Base-by-base conservation (phyloP, 2,888 invertebrate genomes). In the Laspeyria flexula region DNA sequence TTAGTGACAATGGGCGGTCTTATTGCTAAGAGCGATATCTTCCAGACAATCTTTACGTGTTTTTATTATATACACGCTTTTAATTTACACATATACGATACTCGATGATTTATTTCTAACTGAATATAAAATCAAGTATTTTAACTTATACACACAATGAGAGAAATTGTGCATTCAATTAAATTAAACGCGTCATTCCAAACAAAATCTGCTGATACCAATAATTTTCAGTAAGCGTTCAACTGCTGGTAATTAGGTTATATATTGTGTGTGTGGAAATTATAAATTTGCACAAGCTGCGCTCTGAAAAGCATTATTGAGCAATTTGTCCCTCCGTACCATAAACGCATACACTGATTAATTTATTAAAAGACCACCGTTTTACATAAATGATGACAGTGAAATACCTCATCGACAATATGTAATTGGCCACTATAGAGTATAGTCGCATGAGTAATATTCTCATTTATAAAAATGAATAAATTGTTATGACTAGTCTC, bases 311-410 rank as follows among this genome's bases (percentile, higher is more conserved):
- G 83, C 77, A 84, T 86, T 85, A 83, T 71, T 73, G 79, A 73
- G 69, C 81, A 81, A 87, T 88, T 84, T 83, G 82, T 82, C 64
- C 77, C 80, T 77, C 73, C 78, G 69, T 75, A 56, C 77, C 77
- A 74, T 81, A 80, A 83, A 86, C 83, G 80, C 7, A 25, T 79
- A 77, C 76, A 70, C 71, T 85, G 83, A 86, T 86, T 85, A 84
- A 88, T 88, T 85, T 85, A 84, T 85, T 83, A 79, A 76, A 62
- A 71, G 71, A 83, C 84, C 85, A 75, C 83, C 83, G 73, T 72
- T 75, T 72, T 75, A 75, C 73, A 71, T 77, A 81, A 83, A 81
- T 79, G 79, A 83, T 81, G 72, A 38, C 43, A 43, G 31, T 59
- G 54, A 46, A 49, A 54, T 43, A 44, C 59, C 46, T 55, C 50